These are phyloP conservation scores for Potamilus streckersoni DNA, from an alignment of 1,140 invertebrate species.

Conservation along the genomic window DNA sequence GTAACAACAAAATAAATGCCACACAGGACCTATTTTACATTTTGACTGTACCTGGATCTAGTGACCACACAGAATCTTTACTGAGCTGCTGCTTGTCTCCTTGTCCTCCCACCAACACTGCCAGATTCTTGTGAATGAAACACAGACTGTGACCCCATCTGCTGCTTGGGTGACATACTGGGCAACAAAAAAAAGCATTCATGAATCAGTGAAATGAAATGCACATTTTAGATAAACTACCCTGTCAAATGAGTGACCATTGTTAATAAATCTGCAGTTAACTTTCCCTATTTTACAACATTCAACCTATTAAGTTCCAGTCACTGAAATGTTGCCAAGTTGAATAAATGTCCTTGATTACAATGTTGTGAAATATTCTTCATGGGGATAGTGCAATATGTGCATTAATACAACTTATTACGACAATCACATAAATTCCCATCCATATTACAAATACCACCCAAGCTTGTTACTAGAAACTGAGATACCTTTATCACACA, in stretches of 20 bases:
- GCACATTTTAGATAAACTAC: not conserved
- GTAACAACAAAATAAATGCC: too few relatives aligned
- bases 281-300: not conserved
- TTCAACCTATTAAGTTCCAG: not conserved
- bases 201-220: not conserved
- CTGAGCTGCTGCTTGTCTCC: conserved; percentile 60
- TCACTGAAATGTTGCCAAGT: not conserved
- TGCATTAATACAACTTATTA: too few relatives aligned
- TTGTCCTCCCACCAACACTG: conserved; percentile 64
- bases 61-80: conserved; percentile 61
- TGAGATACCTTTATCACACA: too few relatives aligned
- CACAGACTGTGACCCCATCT: conserved; percentile 63
- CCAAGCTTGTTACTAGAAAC: too few relatives aligned
- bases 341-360: not conserved
- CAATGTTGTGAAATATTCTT: too few relatives aligned
- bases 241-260: not conserved
- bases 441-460: too few relatives aligned
- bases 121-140: conserved; percentile 49
- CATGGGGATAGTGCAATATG: too few relatives aligned
- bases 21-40: not conserved
- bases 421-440: too few relatives aligned
- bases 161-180: conserved; percentile 44
- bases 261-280: not conserved
- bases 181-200: conserved; percentile 27
- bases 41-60: conserved; percentile 54